Evolutionary conservation across 2,113 vertebrate species (phyloP), one percentile per base, ranked within the genome.

Genomic region (Scomber colias): DNA sequence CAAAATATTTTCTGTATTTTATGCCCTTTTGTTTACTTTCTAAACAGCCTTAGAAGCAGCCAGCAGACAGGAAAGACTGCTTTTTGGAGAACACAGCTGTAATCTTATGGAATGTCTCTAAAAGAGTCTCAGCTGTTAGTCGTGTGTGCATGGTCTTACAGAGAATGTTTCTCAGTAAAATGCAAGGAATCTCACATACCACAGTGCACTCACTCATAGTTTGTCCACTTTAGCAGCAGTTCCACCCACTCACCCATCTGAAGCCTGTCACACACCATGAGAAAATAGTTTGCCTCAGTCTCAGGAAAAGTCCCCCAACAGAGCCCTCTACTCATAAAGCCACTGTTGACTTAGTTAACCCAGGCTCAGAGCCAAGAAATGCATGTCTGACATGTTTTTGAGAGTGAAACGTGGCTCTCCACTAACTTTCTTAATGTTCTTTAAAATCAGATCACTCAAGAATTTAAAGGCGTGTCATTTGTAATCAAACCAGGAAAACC

Each of bases 201-300:
- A 11, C 40, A 11, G 53, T 46, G 31, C 79, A 85, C 85, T 88
- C 86, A 30, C 6, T 71, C 74, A 81, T 87, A 78, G 46, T 62
- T 62, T 17, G 63, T 68, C 56, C 71, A 31, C 63, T 55, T 55
- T 0, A 51, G 24, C 19, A 13, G 21, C 45, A 1, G 19, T 45
- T 21, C 44, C 15, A 12, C 67, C 49, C 59, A 12, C 49, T 48
- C 45, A 17, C 65, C 55, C 59, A 2, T 5, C 4, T 0, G 55
- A 48, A 45, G 11, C 48, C 54, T 4, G 35, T 21, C 45, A 24
- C 60, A 40, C 14, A 27, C 48, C 31, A 57, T 30, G 53, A 68
- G 57, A 30, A 70, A 70, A 70, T n/a, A 49, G 49, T 44, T 57
- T 21, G n/a, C 53, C 46, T 9, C 17, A 4, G 19, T 49, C 51